These are phyloP conservation scores for Pomacea maculata DNA, from an alignment of 1,140 invertebrate species.

Conservation along the genomic window DNA sequence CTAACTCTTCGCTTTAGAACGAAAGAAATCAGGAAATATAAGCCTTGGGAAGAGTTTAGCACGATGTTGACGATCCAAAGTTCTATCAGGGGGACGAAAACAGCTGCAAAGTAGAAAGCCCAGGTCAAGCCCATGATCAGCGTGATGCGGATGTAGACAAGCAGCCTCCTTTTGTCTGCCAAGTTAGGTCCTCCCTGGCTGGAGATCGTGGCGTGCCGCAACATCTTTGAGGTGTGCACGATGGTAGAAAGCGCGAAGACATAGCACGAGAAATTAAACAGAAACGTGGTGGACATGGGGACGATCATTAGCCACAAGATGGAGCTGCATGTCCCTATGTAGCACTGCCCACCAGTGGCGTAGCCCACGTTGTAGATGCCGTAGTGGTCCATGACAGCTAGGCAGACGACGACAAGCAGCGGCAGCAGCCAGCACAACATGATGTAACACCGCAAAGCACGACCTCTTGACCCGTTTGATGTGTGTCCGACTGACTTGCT, in stretches of 20 bases:
- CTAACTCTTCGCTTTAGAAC: constrained; percentile 15
- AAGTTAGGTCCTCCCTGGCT: constrained; percentile 24
- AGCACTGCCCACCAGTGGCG: constrained; percentile 51
- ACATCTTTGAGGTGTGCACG: not conserved
- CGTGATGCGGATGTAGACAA: constrained; percentile 68
- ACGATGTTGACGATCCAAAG: constrained; percentile 39
- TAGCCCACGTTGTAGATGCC: not conserved
- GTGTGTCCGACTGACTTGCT: not conserved
- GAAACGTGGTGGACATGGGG: constrained; percentile 48
- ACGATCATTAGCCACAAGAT: constrained; percentile 46
- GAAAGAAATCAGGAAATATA: constrained; percentile 41
- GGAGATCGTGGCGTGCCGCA: constrained; percentile 40
- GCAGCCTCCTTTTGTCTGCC: constrained; percentile 52
- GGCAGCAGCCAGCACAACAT: constrained; percentile 14
- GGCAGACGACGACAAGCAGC: not conserved
- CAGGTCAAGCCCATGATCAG: constrained; percentile 56
- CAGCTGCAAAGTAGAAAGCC: constrained; percentile 50
- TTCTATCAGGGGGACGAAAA: constrained; percentile 18
- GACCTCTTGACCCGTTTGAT: not conserved
- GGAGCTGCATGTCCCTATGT: constrained; percentile 51
- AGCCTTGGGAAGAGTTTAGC: constrained; percentile 38
- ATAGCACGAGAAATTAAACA: constrained; percentile 46
- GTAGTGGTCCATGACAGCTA: constrained; percentile 9
- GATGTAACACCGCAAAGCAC: not conserved
- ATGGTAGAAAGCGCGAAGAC: constrained; percentile 64